These are phyloP conservation scores for Macropus fuliginosus DNA, from an alignment of 2,797 vertebrate species.

Conservation along the genomic window DNA sequence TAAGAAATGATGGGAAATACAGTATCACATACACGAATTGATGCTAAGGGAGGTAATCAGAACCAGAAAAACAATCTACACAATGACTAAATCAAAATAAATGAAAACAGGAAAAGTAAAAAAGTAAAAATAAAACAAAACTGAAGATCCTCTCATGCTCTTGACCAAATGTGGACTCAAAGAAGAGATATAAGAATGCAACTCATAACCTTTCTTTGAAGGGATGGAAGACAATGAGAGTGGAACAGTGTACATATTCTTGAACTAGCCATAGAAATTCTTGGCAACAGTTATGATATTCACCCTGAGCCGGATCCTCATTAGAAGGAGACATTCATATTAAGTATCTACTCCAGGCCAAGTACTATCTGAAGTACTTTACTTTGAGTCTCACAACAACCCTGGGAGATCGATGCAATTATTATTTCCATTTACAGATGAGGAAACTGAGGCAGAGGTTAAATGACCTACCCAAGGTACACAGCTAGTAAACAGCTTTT, in stretches of 20 bases:
- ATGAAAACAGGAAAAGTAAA: background rate
- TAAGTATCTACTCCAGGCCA: background rate
- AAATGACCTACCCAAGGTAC: background rate
- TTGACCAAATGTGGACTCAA: background rate
- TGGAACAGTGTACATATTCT: background rate
- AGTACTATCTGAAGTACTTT: background rate
- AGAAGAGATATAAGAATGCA: background rate
- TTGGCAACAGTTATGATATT: background rate
- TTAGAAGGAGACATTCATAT: background rate
- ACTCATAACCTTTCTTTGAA: background rate
- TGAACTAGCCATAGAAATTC: background rate
- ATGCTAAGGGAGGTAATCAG: background rate
- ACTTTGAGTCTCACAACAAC: background rate
- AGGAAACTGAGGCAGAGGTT: background rate
- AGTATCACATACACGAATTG: background rate
- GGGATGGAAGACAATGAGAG: background rate
- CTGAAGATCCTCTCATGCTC: background rate
- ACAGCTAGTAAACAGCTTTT: background rate
- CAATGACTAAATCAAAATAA: background rate
- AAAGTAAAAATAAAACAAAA: background rate
- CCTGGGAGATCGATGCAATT: background rate
- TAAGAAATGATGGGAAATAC: background rate
- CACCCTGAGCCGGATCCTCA: background rate
- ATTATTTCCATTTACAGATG: background rate
- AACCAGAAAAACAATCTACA: background rate